A percentile compares a stretch with the other conserved stretches of the same genome.
These are phyloP conservation scores for Eupithecia abbreviata DNA, from an alignment of 2,888 invertebrate genomes.

Conservation along the genomic window DNA sequence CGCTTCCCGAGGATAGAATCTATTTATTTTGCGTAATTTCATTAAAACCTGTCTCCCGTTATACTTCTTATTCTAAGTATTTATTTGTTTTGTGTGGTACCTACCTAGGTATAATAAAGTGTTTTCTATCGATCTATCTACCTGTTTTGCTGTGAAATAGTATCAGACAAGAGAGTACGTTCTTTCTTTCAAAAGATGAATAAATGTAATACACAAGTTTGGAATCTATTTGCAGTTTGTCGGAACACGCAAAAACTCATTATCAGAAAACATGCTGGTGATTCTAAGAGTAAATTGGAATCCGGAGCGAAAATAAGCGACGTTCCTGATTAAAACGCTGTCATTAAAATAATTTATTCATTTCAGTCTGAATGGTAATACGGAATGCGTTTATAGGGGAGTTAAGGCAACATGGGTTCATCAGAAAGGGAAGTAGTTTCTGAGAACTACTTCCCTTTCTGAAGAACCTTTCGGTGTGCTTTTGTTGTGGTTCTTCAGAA, in stretches of 20 bases:
- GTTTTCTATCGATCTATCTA: no score
- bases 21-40: background rate
- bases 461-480: no score
- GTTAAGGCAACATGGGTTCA: no score
- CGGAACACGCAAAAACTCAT: slow-evolving; percentile 4
- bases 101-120: no score
- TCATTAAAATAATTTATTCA: slow-evolving; percentile 23
- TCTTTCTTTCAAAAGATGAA: no score
- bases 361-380: slow-evolving; percentile 6
- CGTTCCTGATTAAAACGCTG: background rate
- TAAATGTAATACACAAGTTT: background rate
- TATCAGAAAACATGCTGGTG: background rate
- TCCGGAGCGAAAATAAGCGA: background rate
- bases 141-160: no score
- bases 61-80: no score
- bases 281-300: slow-evolving; percentile 13
- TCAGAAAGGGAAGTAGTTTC: no score
- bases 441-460: no score
- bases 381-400: background rate
- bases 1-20: background rate
- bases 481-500: no score
- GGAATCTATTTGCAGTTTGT: slow-evolving; percentile 6
- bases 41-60: background rate
- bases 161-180: no score
- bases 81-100: no score